These are phyloP conservation scores for Alligator mississippiensis DNA, from an alignment of 2,113 vertebrate genomes.

Conservation along the genomic window DNA sequence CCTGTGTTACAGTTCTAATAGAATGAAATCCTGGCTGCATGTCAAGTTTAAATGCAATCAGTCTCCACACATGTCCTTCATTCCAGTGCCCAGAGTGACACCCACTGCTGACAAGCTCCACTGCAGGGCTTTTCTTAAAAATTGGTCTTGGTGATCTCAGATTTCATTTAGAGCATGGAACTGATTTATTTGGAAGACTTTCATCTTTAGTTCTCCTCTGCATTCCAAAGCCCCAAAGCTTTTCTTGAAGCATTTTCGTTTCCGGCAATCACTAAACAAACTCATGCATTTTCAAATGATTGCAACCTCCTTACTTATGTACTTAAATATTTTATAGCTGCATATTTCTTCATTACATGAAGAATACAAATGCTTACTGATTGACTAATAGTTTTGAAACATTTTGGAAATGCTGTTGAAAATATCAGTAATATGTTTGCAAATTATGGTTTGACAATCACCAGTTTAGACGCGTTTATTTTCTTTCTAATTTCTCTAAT, in stretches of 20 bases:
- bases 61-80: neutral
- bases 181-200: fast-evolving
- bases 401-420: neutral
- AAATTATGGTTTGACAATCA: neutral
- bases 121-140: neutral
- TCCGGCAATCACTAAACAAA: neutral
- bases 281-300: neutral
- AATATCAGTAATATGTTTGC: neutral
- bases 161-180: neutral
- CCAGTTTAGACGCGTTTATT: neutral
- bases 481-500: neutral
- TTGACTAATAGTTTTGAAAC: neutral
- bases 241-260: neutral
- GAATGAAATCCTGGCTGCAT: neutral
- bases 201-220: neutral
- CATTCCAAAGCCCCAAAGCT: neutral
- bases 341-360: neutral
- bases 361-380: neutral
- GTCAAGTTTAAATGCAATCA: neutral
- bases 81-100: neutral
- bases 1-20: neutral
- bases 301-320: neutral
- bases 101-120: neutral
- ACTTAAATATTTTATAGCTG: neutral
- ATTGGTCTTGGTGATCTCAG: neutral